phyloP scores from a whole-genome alignment of 1,140 invertebrate genomes.

The Saccostrea echinata region DNA sequence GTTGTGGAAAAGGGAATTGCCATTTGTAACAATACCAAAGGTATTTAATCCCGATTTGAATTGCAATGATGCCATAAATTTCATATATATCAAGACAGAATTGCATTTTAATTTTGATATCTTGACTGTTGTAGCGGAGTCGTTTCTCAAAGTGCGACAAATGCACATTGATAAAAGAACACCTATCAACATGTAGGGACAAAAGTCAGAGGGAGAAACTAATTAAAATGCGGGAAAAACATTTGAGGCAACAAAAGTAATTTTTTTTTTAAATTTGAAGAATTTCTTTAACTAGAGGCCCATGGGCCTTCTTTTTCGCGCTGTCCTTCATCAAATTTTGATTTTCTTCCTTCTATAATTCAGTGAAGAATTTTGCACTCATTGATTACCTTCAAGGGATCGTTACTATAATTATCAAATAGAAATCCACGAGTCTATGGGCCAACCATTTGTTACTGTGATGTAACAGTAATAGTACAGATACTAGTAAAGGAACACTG shows the following conservation, averaged over 20 bases:
- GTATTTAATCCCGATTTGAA: no score
- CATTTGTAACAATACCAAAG: neutral
- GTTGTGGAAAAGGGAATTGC: neutral
- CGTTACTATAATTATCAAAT: no score
- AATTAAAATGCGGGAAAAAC: neutral
- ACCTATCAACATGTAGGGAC: neutral
- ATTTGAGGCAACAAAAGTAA: neutral
- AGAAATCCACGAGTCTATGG: no score
- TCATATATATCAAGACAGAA: neutral
- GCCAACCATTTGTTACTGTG: no score
- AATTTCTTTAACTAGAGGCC: no score
- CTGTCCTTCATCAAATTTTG: no score
- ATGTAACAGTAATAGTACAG: no score
- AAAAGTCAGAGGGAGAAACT: neutral
- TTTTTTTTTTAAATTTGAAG: neutral
- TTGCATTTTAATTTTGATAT: neutral
- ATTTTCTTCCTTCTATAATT: no score
- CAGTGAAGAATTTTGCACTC: no score
- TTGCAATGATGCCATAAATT: neutral
- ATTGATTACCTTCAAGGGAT: no score
- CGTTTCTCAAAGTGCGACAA: neutral
- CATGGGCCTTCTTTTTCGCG: no score
- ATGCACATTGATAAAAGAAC: constrained; percentile 6
- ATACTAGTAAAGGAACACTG: no score
- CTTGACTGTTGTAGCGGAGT: neutral